Conservation (phyloP, 2,113 vertebrate genomes). For the Phalacrocorax pelagicus region DNA sequence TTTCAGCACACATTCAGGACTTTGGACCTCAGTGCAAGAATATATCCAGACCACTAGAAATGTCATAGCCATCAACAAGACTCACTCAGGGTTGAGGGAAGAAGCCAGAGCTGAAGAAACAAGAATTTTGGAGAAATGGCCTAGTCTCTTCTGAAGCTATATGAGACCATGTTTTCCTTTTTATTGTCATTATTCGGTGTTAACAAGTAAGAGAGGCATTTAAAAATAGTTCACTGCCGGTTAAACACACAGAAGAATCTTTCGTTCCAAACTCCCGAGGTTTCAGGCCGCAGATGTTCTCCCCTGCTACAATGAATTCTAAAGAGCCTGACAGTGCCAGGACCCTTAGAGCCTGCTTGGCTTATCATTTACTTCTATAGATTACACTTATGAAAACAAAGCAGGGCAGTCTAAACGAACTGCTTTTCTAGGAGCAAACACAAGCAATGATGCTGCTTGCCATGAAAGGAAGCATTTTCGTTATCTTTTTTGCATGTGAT, state of each 20-base stretch:
- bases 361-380: slow-evolving; percentile 6
- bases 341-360: slow-evolving; percentile 6
- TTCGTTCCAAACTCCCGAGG: rapidly evolving
- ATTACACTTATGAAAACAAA: slow-evolving; percentile 23
- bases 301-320: slow-evolving; percentile 18
- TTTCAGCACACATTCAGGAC: not conserved
- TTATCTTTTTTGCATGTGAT: not conserved
- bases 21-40: not conserved
- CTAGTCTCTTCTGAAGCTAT: not conserved
- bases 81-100: not conserved
- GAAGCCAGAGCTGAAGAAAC: not conserved
- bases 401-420: not conserved
- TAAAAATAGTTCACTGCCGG: not conserved
- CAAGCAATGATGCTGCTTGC: not conserved
- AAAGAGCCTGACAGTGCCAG: not conserved
- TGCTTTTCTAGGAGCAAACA: not conserved
- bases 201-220: not conserved
- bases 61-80: not conserved
- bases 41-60: not conserved
- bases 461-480: not conserved
- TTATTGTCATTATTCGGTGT: not conserved
- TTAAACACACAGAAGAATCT: not conserved
- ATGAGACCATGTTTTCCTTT: not conserved
- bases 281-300: slow-evolving; percentile 43
- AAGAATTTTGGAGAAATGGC: not conserved